These are phyloP conservation scores for Parapristionchus giblindavisi DNA, from an alignment of 2,888 invertebrate species.

Conservation along the genomic window DNA sequence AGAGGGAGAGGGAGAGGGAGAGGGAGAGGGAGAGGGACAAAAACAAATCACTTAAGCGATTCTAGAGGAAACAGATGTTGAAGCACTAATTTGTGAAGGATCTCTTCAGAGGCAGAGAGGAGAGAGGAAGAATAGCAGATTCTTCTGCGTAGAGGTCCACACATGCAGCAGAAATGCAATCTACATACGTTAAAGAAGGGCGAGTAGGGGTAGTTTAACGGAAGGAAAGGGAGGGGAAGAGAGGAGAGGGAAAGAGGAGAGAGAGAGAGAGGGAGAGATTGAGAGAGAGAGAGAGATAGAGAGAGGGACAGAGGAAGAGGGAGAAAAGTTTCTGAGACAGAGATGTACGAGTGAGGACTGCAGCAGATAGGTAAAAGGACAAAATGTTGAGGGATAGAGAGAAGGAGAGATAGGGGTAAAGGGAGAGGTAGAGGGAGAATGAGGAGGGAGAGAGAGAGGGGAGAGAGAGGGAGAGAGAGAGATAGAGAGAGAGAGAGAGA, in stretches of 20 bases:
- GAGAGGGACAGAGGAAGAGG: constrained; percentile 1
- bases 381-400: background rate
- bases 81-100: too few relatives aligned
- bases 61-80: background rate
- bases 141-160: constrained; percentile 7
- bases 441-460: constrained; percentile 9
- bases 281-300: constrained; percentile 11
- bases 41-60: background rate
- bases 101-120: background rate
- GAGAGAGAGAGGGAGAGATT: constrained; percentile 10
- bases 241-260: background rate
- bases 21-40: constrained; percentile 34
- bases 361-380: background rate
- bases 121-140: constrained; percentile 26
- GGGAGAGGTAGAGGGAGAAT: background rate
- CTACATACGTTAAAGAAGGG: constrained; percentile 31
- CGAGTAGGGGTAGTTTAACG: background rate
- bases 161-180: constrained; percentile 36
- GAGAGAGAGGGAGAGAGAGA: too few relatives aligned
- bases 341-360: background rate
- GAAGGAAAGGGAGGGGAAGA: background rate
- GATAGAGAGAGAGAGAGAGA: too few relatives aligned
- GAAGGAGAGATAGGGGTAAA: background rate
- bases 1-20: constrained; percentile 34
- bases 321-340: background rate